These are phyloP conservation scores for Poeciliopsis presidionis DNA, from an alignment of 2,797 vertebrate species.

Conservation along the genomic window DNA sequence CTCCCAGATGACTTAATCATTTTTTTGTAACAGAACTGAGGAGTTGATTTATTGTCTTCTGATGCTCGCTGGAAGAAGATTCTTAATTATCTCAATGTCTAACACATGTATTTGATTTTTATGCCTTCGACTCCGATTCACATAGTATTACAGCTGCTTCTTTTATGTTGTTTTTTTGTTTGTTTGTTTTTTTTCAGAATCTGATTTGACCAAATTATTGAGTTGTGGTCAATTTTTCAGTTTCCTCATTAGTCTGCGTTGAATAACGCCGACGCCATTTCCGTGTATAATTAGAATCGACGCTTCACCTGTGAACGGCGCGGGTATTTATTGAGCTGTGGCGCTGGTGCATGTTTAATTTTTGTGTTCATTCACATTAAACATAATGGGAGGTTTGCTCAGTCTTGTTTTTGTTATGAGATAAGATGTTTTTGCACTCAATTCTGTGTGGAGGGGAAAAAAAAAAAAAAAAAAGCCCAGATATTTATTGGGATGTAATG, in stretches of 20 bases:
- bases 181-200: background rate
- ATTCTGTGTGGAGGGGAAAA: too few species aligned
- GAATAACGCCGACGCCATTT: background rate
- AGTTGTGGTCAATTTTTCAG: background rate
- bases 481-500: background rate
- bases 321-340: background rate
- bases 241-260: background rate
- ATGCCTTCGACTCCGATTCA: background rate
- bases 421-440: background rate
- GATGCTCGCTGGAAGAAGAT: background rate
- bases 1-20: background rate
- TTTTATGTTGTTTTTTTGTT: too few species aligned
- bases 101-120: constrained; percentile 11
- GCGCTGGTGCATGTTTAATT: background rate
- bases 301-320: background rate
- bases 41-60: constrained; percentile 1
- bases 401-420: background rate
- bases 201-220: background rate
- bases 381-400: background rate
- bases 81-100: constrained; percentile 1
- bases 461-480: background rate
- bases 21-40: background rate
- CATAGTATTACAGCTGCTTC: too few species aligned
- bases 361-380: background rate
- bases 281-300: background rate